Evolutionary conservation across 1,140 invertebrate genomes (phyloP).

Genomic region (Zaprionus tsacasi): DNA sequence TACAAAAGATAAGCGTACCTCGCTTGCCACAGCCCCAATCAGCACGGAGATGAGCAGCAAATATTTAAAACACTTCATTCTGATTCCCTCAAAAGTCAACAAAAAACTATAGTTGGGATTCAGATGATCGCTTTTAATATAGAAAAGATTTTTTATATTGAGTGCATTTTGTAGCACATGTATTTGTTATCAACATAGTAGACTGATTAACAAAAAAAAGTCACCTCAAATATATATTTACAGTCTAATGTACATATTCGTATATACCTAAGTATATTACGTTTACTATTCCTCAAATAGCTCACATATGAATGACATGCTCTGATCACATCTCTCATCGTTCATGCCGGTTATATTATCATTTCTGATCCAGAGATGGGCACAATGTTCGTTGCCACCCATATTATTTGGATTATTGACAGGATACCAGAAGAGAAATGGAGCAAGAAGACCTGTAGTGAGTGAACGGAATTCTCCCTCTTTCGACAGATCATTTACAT

Average conservation of each 20-base stretch:
- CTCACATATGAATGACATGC: background rate
- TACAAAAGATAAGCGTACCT: background rate
- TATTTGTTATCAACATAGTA: background rate
- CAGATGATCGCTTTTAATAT: background rate
- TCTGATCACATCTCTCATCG: background rate
- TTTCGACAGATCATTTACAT: conserved; percentile 9
- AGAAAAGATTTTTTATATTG: background rate
- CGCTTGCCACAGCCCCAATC: background rate
- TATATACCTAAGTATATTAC: background rate
- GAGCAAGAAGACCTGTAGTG: background rate
- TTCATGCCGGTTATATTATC: background rate
- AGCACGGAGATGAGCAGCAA: background rate
- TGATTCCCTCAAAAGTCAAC: background rate
- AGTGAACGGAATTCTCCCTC: background rate
- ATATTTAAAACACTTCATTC: background rate
- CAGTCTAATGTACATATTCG: background rate
- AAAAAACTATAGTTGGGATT: background rate
- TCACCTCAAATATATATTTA: background rate
- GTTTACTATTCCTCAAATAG: background rate
- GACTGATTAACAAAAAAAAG: conserved; percentile 1
- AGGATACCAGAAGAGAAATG: conserved; percentile 1
- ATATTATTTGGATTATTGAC: conserved; percentile 2
- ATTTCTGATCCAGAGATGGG: background rate
- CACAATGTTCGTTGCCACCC: background rate
- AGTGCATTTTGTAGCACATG: background rate